Evolutionary conservation across 2,797 vertebrate species (phyloP).

Genomic region (Phoebastria nigripes): DNA sequence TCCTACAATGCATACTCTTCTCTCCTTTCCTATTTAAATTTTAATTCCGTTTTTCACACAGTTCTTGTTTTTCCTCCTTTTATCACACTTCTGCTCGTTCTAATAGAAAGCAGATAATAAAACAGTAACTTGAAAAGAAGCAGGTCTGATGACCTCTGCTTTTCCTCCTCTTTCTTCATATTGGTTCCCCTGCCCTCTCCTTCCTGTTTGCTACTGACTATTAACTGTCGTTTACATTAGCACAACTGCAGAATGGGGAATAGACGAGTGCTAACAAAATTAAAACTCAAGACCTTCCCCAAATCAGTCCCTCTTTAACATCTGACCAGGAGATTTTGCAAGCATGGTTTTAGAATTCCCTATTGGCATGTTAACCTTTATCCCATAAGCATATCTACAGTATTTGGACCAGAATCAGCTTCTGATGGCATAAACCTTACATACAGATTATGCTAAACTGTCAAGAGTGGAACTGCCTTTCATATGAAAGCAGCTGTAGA

Average conservation of each 20-base stretch:
- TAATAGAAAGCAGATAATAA: too few species aligned
- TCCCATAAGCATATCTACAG: neutral
- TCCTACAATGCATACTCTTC: neutral
- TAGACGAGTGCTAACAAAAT: neutral
- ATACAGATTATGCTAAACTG: neutral
- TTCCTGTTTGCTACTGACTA: too few species aligned
- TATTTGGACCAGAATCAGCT: neutral
- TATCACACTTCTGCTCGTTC: too few species aligned
- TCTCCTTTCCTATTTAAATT: too few species aligned
- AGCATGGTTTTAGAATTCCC: neutral
- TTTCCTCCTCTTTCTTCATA: too few species aligned
- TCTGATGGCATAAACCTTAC: neutral
- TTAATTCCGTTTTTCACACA: too few species aligned
- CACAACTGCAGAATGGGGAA: neutral
- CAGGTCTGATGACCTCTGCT: too few species aligned
- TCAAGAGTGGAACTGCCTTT: neutral
- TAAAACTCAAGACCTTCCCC: neutral
- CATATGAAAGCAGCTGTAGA: neutral
- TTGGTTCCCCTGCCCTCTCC: too few species aligned
- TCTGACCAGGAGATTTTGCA: neutral
- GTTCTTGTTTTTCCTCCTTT: too few species aligned
- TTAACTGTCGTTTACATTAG: neutral
- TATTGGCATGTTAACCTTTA: neutral
- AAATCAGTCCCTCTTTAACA: neutral
- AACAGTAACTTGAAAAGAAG: too few species aligned